Conservation (phyloP, 2,888 invertebrate genomes). For the Cybosia mesomella region DNA sequence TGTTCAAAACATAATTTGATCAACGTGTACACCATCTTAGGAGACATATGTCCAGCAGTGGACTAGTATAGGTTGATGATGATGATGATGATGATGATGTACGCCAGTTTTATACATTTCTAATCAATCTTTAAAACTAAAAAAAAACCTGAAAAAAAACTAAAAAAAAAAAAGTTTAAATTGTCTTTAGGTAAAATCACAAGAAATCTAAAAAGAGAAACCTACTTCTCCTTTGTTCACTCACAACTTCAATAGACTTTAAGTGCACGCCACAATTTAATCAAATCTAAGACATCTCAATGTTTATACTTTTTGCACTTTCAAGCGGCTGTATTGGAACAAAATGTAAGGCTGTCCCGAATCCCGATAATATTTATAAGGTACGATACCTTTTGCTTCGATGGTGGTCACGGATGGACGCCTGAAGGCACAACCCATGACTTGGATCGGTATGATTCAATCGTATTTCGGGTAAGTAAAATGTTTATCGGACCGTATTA, state of each 20-base stretch:
- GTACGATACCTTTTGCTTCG: neutral
- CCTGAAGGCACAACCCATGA: neutral
- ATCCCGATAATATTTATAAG: neutral
- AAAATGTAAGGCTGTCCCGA: neutral
- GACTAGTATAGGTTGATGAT: too few relatives aligned
- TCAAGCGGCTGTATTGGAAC: slow-evolving; percentile 23
- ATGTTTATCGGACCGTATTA: neutral
- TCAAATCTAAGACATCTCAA: slow-evolving; percentile 38
- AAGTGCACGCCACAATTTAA: slow-evolving; percentile 40
- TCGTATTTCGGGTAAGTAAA: neutral
- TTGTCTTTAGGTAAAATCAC: too few relatives aligned
- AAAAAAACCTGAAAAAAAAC: neutral
- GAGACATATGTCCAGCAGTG: too few relatives aligned
- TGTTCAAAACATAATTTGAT: neutral
- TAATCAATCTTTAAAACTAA: too few relatives aligned
- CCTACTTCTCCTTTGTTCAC: slow-evolving; percentile 9
- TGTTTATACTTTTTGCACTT: slow-evolving; percentile 33
- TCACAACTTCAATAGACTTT: slow-evolving; percentile 22
- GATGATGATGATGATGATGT: too few relatives aligned
- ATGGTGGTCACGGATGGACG: neutral
- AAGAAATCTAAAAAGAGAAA: slow-evolving; percentile 7
- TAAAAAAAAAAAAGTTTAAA: too few relatives aligned
- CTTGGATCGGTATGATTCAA: neutral
- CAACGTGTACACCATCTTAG: too few relatives aligned
- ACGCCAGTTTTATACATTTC: too few relatives aligned